phyloP scores from a whole-genome alignment of 1,140 invertebrate genomes.

The Leptinotarsa defecta region DNA sequence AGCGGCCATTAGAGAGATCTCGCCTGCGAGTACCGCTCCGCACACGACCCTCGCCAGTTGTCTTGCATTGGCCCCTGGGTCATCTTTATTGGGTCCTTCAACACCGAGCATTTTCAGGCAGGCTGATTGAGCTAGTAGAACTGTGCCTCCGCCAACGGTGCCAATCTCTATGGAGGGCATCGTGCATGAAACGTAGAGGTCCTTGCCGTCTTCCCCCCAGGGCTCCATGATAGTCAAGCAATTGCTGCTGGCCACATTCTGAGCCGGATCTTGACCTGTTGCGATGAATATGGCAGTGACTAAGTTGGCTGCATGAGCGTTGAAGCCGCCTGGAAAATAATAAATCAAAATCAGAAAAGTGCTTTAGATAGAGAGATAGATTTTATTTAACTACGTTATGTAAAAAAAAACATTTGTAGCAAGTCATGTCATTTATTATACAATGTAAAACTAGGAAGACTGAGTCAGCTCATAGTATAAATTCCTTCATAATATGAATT shows the following conservation, averaged over 20 bases:
- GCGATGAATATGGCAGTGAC: constrained; percentile 97
- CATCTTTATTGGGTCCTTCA: constrained; percentile 67
- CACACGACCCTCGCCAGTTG: constrained; percentile 89
- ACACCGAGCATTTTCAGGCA: constrained; percentile 94
- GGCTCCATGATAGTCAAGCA: constrained; percentile 94
- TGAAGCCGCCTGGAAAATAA: constrained; percentile 75
- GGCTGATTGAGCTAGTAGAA: constrained; percentile 86
- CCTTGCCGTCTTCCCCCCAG: constrained; percentile 74
- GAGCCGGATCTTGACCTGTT: constrained; percentile 97
- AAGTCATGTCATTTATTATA: no score
- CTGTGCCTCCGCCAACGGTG: constrained; percentile 96
- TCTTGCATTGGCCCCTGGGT: constrained; percentile 84
- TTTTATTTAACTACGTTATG: no score
- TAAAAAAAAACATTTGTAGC: no score
- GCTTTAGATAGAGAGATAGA: no score
- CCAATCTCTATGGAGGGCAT: constrained; percentile 98
- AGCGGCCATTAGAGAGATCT: constrained; percentile 95
- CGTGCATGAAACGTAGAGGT: constrained; percentile 92
- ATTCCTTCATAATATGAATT: no score
- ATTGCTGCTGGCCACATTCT: constrained; percentile 93
- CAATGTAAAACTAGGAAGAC: no score
- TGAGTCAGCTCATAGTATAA: no score
- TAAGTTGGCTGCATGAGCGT: constrained; percentile 97
- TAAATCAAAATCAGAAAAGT: no score
- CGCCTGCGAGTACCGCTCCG: constrained; percentile 93